Conservation (phyloP, 2,113 vertebrate species). For the Sturnira hondurensis region DNA sequence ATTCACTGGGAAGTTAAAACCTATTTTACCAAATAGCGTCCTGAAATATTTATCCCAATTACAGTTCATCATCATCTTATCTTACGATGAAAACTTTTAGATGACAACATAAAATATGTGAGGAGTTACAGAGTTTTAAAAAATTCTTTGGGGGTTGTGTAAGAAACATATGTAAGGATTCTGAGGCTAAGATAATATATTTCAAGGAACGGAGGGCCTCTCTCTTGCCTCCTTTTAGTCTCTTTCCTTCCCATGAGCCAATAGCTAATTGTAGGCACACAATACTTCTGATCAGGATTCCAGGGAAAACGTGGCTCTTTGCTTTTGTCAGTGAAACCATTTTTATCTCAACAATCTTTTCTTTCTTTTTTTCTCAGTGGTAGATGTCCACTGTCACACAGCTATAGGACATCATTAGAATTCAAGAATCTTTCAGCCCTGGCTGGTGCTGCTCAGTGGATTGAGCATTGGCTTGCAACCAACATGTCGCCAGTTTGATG, state of each 20-base stretch:
- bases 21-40: slow-evolving; percentile 36
- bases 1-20: neutral
- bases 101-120: slow-evolving; percentile 31
- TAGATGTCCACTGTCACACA: slow-evolving; percentile 2
- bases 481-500: too few relatives aligned
- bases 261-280: neutral
- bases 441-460: too few relatives aligned
- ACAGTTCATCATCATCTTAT: slow-evolving; percentile 26
- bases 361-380: neutral
- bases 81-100: slow-evolving; percentile 7
- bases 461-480: too few relatives aligned
- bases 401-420: neutral
- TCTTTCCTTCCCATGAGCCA: neutral
- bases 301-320: neutral
- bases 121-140: slow-evolving; percentile 16
- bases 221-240: neutral
- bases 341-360: slow-evolving; percentile 18
- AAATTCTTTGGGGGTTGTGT: slow-evolving; percentile 42
- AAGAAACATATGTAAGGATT: slow-evolving; percentile 41
- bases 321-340: neutral
- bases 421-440: neutral
- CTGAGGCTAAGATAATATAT: neutral
- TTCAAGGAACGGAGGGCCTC: neutral
- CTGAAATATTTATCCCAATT: slow-evolving; percentile 43
- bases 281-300: neutral